A percentile compares a stretch with the other conserved stretches of the same genome.
phyloP scores from a whole-genome alignment of 1,140 invertebrate genomes.

The Formica exsecta region DNA sequence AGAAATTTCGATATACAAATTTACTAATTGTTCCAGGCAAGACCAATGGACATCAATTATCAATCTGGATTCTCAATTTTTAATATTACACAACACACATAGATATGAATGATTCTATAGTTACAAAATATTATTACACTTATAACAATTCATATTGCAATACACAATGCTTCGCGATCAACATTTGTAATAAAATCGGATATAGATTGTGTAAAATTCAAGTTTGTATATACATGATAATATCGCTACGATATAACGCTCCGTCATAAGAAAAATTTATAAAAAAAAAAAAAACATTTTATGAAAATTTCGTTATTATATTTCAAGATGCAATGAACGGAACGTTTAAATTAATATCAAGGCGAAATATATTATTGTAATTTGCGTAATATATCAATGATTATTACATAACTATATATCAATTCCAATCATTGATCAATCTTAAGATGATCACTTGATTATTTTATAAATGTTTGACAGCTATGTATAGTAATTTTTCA shows the following conservation, averaged over 20 bases:
- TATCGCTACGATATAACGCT: slow-evolving; percentile 5
- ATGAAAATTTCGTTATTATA: slow-evolving; percentile 15
- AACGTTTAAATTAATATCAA: slow-evolving; percentile 56
- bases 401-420: slow-evolving; percentile 3
- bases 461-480: slow-evolving; percentile 5
- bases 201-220: background rate
- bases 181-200: background rate
- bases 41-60: background rate
- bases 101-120: background rate
- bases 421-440: slow-evolving; percentile 9
- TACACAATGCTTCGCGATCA: slow-evolving; percentile 27
- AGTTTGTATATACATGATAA: slow-evolving; percentile 32
- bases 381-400: slow-evolving; percentile 53
- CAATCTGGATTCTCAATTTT: slow-evolving; percentile 1
- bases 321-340: slow-evolving; percentile 1
- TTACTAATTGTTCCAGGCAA: background rate
- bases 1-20: background rate
- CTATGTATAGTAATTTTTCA: background rate
- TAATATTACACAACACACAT: background rate
- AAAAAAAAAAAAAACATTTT: background rate
- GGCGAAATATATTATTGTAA: slow-evolving; percentile 65
- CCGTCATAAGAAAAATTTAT: background rate
- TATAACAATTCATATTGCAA: slow-evolving; percentile 16
- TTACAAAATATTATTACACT: slow-evolving; percentile 34
- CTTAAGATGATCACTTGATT: slow-evolving; percentile 1